These are phyloP conservation scores for Wiebesia pumilae DNA, from an alignment of 1,140 invertebrate species.

Conservation along the genomic window DNA sequence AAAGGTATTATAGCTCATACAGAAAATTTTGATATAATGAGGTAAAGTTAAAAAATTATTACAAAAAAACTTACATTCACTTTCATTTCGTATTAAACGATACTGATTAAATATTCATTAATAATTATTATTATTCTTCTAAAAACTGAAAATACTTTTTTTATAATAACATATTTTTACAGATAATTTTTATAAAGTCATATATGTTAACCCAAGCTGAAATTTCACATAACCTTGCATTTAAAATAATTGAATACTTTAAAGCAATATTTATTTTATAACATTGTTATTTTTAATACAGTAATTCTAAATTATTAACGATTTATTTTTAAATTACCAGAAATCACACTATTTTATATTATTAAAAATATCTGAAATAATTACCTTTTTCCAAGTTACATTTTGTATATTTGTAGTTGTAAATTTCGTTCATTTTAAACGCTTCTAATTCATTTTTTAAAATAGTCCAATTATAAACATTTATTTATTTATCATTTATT, in stretches of 20 bases:
- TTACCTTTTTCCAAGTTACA: conserved; percentile 2
- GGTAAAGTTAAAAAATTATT: neutral
- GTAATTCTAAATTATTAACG: no score
- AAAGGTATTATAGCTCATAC: neutral
- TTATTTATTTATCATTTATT: neutral
- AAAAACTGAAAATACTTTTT: no score
- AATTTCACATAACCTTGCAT: neutral
- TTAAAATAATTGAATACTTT: neutral
- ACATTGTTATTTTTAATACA: no score
- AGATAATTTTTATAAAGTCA: no score
- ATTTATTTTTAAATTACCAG: neutral
- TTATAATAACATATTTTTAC: no score
- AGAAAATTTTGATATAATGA: no score
- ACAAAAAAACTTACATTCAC: no score
- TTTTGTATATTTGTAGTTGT: conserved; percentile 1
- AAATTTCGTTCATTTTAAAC: no score
- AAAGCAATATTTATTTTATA: no score
- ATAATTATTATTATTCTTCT: no score
- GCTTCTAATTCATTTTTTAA: no score
- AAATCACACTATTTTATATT: neutral
- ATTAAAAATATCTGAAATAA: neutral
- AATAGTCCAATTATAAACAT: neutral
- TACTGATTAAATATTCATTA: neutral
- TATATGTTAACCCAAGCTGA: neutral
- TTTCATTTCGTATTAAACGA: neutral